A percentile compares a stretch with the other conserved stretches of the same genome.
phyloP scores from a whole-genome alignment of 1,140 invertebrate species.

The Choristoneura fumiferana region DNA sequence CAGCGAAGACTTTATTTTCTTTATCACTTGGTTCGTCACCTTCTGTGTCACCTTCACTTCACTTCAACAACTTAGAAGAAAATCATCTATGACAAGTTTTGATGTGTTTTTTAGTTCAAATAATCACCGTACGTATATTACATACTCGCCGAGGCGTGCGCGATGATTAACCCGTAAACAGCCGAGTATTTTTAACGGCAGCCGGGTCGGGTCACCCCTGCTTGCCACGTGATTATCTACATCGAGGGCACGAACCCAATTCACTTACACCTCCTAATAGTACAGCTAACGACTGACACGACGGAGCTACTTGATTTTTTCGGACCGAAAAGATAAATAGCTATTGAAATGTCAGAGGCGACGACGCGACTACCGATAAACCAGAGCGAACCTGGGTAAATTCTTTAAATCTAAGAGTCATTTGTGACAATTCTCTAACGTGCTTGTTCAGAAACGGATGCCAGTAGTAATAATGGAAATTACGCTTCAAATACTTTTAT shows the following conservation, averaged over 20 bases:
- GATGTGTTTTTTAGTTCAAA: no score
- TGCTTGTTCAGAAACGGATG: not conserved
- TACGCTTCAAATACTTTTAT: not conserved
- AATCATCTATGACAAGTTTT: no score
- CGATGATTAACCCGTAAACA: constrained; percentile 56
- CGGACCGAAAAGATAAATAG: constrained; percentile 3
- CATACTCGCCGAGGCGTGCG: constrained; percentile 34
- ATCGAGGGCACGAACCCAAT: constrained; percentile 60
- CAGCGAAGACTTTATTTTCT: no score
- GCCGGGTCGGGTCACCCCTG: constrained; percentile 42
- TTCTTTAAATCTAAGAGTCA: no score
- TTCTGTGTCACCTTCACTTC: no score
- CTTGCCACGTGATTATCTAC: constrained; percentile 56
- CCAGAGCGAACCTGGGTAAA: no score
- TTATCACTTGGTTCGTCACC: no score
- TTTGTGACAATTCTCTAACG: no score
- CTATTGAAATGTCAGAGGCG: constrained; percentile 14
- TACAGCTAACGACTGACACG: constrained; percentile 48
- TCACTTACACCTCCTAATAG: constrained; percentile 45
- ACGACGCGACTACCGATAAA: not conserved
- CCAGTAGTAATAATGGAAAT: constrained; percentile 9
- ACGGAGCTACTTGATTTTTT: constrained; percentile 24
- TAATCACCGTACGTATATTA: constrained; percentile 11
- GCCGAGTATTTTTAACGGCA: constrained; percentile 48
- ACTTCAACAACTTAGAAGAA: no score